phyloP scores from a whole-genome alignment of 1,140 invertebrate genomes.

The Plectrocnemia conspersa region DNA sequence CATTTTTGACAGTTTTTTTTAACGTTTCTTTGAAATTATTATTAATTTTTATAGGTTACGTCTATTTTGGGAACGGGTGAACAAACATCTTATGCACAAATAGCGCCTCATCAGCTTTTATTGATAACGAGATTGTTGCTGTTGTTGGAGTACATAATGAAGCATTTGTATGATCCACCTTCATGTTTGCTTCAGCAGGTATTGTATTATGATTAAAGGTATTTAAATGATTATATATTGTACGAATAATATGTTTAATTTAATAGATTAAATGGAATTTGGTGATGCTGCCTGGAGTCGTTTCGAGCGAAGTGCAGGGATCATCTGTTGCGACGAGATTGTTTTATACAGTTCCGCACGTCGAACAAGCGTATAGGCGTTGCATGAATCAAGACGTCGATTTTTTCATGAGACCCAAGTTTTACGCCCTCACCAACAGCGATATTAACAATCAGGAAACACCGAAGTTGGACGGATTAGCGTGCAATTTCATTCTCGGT shows the following conservation, averaged over 20 bases:
- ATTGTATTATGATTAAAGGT: slow-evolving; percentile 23
- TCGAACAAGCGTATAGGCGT: slow-evolving; percentile 73
- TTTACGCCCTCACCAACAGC: slow-evolving; percentile 73
- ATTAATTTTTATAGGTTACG: slow-evolving; percentile 71
- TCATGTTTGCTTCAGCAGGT: slow-evolving; percentile 72
- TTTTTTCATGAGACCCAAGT: slow-evolving; percentile 76
- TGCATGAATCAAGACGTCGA: slow-evolving; percentile 63
- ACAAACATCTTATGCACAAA: slow-evolving; percentile 39
- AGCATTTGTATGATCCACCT: slow-evolving; percentile 88
- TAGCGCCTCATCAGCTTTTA: slow-evolving; percentile 62
- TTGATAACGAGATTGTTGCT: slow-evolving; percentile 78
- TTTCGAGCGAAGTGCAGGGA: slow-evolving; percentile 38
- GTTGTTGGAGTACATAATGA: slow-evolving; percentile 93
- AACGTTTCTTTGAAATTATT: too few relatives aligned
- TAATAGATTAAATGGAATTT: slow-evolving; percentile 78
- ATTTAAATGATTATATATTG: neutral
- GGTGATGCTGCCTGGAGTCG: slow-evolving; percentile 58
- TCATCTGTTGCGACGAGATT: slow-evolving; percentile 50
- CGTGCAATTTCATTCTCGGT: slow-evolving; percentile 88
- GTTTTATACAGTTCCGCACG: slow-evolving; percentile 71
- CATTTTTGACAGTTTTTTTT: neutral
- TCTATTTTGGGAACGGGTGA: slow-evolving; percentile 77
- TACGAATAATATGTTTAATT: slow-evolving; percentile 17
- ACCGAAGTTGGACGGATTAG: slow-evolving; percentile 84
- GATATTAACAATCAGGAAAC: slow-evolving; percentile 70